Evolutionary conservation across 1,140 invertebrate species (phyloP).

Genomic region (Drosophila bipectinata): DNA sequence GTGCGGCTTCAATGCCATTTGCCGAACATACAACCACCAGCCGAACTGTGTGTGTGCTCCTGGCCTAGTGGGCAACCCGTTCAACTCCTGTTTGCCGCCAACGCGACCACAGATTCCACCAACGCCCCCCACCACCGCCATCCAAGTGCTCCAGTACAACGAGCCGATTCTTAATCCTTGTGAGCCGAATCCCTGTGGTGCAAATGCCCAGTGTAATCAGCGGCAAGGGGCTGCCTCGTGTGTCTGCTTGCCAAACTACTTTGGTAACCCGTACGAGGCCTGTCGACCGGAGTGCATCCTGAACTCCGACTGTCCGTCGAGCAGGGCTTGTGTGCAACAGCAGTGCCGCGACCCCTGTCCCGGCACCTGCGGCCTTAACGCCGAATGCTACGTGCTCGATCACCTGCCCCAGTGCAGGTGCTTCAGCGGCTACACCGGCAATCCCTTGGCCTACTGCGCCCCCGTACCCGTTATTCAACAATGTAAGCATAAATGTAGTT

Average conservation of each 20-base stretch:
- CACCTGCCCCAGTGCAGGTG: conserved; percentile 90
- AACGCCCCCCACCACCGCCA: conserved; percentile 84
- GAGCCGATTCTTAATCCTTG: conserved; percentile 88
- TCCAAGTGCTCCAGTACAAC: conserved; percentile 89
- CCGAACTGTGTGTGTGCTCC: conserved; percentile 88
- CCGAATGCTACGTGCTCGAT: conserved; percentile 89
- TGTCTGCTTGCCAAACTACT: conserved; percentile 88
- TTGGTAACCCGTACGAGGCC: conserved; percentile 90
- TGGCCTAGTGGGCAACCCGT: conserved; percentile 90
- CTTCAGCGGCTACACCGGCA: conserved; percentile 87
- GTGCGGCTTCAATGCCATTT: conserved; percentile 87
- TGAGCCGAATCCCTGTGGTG: conserved; percentile 87
- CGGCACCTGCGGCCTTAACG: conserved; percentile 90
- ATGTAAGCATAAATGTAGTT: conserved; percentile 84
- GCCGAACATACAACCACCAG: conserved; percentile 87
- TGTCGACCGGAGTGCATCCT: conserved; percentile 90
- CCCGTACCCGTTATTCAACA: conserved; percentile 53
- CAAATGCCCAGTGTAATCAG: conserved; percentile 86
- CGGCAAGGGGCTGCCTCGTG: conserved; percentile 88
- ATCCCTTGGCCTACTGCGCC: conserved; percentile 87
- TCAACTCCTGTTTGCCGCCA: conserved; percentile 85
- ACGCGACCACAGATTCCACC: conserved; percentile 75
- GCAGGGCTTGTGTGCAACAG: conserved; percentile 88
- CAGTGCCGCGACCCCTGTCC: conserved; percentile 92
- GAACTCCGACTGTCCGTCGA: conserved; percentile 89